Base-by-base conservation (phyloP, 2,113 vertebrate genomes). In the Podilymbus podiceps region DNA sequence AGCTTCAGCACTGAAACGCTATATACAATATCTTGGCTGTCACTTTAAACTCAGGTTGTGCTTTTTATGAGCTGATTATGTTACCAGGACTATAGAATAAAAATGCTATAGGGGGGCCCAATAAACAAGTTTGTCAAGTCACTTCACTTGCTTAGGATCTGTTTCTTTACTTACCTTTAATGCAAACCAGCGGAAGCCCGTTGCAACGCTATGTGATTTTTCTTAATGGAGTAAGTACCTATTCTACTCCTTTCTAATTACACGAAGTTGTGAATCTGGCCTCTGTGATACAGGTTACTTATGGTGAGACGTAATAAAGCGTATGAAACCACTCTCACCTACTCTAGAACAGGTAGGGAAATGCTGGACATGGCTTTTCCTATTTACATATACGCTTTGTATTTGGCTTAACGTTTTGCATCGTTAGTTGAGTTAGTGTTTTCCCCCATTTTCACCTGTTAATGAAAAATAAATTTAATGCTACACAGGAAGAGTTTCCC, bases 1-100 rank as follows among this genome's bases (percentile, higher is more conserved):
- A 98, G 98, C 98, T 98, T 98, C 98, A 98, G 98, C 98, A 98
- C 98, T 98, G 99, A 99, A 99, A 99, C 98, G 96, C 98, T 79
- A 98, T 89, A 98, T 97, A 98, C 98, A 98, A 95, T 97, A 97
- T 98, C 96, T 93, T 93, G 97, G 96, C 91, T 97, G 98, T 96
- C 79, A 69, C 91, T 97, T 97, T 96, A 90, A 92, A 90, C 94
- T 88, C 71, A 89, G 93, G 93, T 97, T 91, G 96, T 82, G 90
- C 85, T 94, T 95, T 95, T 96, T 84, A 92, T 81, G 88, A 72
- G 93, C 75, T 88, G 83, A 98, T 96, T 90, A 96, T 95, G 91
- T 95, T 96, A 95, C 91, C 91, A 95, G 94, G 95, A 92, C 94
- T 96, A 97, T 90, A 92, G 95, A 96, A 97, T 97, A 95, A 97